Evolutionary conservation across 2,113 vertebrate genomes (phyloP), one percentile per base, ranked within the genome.

Genomic region (Peromyscus polionotus): DNA sequence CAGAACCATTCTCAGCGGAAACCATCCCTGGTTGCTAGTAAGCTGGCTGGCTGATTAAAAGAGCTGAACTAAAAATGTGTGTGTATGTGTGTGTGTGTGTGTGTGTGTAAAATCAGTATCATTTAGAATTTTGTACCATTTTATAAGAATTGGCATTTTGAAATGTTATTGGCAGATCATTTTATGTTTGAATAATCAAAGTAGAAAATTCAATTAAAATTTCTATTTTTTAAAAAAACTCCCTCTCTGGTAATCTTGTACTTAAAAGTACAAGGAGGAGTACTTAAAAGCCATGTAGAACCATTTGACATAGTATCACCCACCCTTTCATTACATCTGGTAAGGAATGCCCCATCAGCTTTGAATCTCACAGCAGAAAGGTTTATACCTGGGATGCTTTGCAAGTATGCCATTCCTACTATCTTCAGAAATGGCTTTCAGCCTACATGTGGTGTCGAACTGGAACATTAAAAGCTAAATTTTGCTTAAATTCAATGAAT

Each of bases 1-100:
- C 99, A 99, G 98, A 99, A 99, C 98, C 99, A 99, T 98, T 99
- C 99, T 61, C 99, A 99, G 96, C 99, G 99, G 98, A 99, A 99
- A 99, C 99, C 99, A n/a, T 99, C 99, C 96, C 99, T 99, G 94
- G 99, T 99, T 97, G 99, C 99, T 97, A 99, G 99, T 99, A 99
- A 99, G 98, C 99, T 99, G 98, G 99, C 99, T 97, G 99, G 99
- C 98, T 99, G 99, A 99, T 98, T 80, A 98, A 98, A 98, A 79
- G 88, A 98, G 97, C 96, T 98, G 99, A 99, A 98, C 98, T 98
- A 98, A 48, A 48, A 48, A 48, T 48, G 45, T 48, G 45, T 48
- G 45, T 48, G 45, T 48, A 6, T 48, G 45, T 48, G 45, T 48
- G 45, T 48, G 45, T 48, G 45, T 48, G 45, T 48, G 45, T 48